Evolutionary conservation across 2,797 vertebrate genomes (phyloP).

Genomic region (Gallinago stenura): DNA sequence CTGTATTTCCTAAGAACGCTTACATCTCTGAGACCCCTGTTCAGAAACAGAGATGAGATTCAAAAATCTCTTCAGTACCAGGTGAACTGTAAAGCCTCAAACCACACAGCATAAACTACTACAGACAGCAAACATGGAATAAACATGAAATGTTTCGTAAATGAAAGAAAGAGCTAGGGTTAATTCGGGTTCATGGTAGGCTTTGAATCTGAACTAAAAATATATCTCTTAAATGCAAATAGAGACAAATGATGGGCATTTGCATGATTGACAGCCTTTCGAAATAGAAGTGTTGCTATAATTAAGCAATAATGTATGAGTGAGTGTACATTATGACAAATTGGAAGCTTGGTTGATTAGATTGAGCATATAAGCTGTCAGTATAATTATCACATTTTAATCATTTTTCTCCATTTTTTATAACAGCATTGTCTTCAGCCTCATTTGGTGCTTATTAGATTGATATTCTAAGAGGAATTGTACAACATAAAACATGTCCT

Average conservation of each 20-base stretch:
- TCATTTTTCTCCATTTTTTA: conserved; percentile 86
- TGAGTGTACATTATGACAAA: conserved; percentile 85
- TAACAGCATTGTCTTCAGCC: conserved; percentile 84
- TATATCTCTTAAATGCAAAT: conserved; percentile 72
- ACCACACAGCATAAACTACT: not conserved
- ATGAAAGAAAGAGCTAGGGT: conserved; percentile 43
- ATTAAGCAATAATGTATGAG: conserved; percentile 86
- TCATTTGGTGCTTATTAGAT: conserved; percentile 87
- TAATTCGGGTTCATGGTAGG: conserved; percentile 64
- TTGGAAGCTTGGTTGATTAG: conserved; percentile 85
- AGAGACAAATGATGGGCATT: conserved; percentile 78
- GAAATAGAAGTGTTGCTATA: conserved; percentile 83
- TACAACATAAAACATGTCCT: conserved; percentile 83
- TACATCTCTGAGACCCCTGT: not conserved
- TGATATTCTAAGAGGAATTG: conserved; percentile 82
- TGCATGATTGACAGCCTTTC: conserved; percentile 83
- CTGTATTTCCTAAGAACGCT: not conserved
- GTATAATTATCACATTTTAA: conserved; percentile 88
- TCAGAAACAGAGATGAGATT: not conserved
- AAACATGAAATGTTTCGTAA: not conserved
- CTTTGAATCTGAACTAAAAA: conserved; percentile 74
- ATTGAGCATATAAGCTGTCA: conserved; percentile 85
- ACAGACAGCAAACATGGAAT: not conserved
- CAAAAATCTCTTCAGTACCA: not conserved
- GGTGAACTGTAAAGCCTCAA: conserved; percentile 34